These are phyloP conservation scores for Euproctis similis DNA, from an alignment of 2,888 invertebrate species.

Conservation along the genomic window DNA sequence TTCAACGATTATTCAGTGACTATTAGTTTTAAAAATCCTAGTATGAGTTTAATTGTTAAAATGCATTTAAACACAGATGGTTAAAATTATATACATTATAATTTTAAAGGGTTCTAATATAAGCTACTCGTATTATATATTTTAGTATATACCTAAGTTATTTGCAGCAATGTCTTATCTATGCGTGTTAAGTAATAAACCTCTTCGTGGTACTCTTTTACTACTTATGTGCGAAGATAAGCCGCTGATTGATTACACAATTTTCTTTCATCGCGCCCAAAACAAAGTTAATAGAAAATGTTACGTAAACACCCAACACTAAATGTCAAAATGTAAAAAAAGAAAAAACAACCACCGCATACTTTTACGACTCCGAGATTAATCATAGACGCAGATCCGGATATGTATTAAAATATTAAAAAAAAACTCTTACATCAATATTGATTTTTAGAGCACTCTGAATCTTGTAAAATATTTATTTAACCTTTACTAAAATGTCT, in stretches of 20 bases:
- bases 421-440: conserved; percentile 18
- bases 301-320: conserved; percentile 1
- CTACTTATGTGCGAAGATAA: conserved; percentile 18
- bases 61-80: too few species aligned
- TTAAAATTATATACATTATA: too few species aligned
- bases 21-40: too few species aligned
- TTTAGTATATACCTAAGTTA: conserved; percentile 8
- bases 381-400: conserved; percentile 6
- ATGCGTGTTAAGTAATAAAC: conserved; percentile 14
- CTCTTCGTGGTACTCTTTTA: conserved; percentile 16
- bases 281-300: conserved; percentile 10
- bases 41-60: too few species aligned
- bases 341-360: too few species aligned
- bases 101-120: too few species aligned
- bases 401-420: conserved; percentile 9
- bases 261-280: conserved; percentile 14
- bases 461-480: conserved; percentile 15
- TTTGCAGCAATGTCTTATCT: conserved; percentile 11
- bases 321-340: conserved; percentile 9
- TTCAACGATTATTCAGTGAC: too few species aligned
- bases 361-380: conserved; percentile 11
- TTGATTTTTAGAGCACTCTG: conserved; percentile 11
- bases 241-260: conserved; percentile 14
- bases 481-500: conserved; percentile 13
- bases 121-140: too few species aligned